Base-by-base conservation (phyloP, 2,797 vertebrate genomes). In the Neosalanx taihuensis region DNA sequence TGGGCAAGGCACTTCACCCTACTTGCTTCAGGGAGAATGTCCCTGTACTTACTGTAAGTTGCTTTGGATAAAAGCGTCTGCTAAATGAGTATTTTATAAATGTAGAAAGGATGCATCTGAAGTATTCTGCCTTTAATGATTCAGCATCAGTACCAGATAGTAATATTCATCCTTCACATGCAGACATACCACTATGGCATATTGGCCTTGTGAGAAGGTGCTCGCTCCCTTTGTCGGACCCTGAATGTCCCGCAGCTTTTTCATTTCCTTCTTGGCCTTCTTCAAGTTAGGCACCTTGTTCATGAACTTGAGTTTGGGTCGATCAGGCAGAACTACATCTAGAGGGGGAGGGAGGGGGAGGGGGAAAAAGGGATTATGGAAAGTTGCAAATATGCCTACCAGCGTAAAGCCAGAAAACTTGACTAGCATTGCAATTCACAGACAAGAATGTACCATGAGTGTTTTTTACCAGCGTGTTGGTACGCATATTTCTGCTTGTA, bases 151-250 rank as follows among this genome's bases (percentile, higher is more conserved):
- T 46, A 46, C 9, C 9, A 46, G 41, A 9, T 46, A 46, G 9
- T 12, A 46, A 12, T 46, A 46, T 46, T 46, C 1, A 46, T 10
- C 41, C 41, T 12, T 46, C 72, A 13, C 49, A 70, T 61, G 60
- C 12, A 1, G 10, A 79, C 95, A 91, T 79, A 99, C 97, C 93
- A 98, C 83, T 71, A 99, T 95, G 0, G 90, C 97, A n/a, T 93
- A 99, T 69, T 89, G 92, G 66, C 97, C 97, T 23, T 84, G 76
- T 0, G 73, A 90, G 81, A 99, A 97, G 6, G 91, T 78, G 2
- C 91, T 94, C 29, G 81, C 92, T 1, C 65, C 10, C 68, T 53
- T 83, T 0, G 72, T 60, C 0, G 96, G 96, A 0, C 97, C 97
- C 0, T 91, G 94, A 76, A 99, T 98, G 62, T 98, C 97, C 18